phyloP scores from a whole-genome alignment of 35 echinoderm and acorn worm species.

The Apostichopus californicus region DNA sequence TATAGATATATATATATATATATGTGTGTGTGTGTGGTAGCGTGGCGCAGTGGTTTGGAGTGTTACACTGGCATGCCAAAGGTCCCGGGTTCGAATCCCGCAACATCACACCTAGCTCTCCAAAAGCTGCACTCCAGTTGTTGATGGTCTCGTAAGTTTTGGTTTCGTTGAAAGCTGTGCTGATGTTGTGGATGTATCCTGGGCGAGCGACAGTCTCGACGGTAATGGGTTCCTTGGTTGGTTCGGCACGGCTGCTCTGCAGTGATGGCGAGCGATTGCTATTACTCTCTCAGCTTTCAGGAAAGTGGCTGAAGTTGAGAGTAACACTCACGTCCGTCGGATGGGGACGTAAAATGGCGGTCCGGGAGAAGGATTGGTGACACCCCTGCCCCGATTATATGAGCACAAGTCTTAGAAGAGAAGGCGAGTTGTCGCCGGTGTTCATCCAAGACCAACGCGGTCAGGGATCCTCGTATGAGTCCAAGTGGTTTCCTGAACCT shows the following conservation, averaged over 20 bases:
- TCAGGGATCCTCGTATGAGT: background rate
- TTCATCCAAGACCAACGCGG: too few relatives aligned
- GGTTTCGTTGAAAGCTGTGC: conserved; percentile 4
- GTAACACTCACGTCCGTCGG: conserved; percentile 2
- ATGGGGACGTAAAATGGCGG: too few relatives aligned
- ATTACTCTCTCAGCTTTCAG: conserved; percentile 3
- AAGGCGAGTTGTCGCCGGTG: too few relatives aligned
- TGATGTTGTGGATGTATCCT: conserved; percentile 4
- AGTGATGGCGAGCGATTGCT: background rate
- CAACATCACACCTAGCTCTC: background rate
- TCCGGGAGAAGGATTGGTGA: background rate
- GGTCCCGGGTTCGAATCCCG: background rate
- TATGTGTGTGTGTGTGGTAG: too few relatives aligned
- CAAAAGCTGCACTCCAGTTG: conserved; percentile 4
- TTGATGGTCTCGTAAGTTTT: conserved; percentile 6
- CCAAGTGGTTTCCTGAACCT: conserved; percentile 7
- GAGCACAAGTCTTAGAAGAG: too few relatives aligned
- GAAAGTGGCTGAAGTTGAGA: conserved; percentile 17
- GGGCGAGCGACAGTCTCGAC: background rate
- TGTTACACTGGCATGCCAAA: too few relatives aligned
- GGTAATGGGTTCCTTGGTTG: conserved; percentile 10
- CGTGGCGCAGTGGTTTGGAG: too few relatives aligned
- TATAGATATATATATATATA: too few relatives aligned
- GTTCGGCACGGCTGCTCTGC: conserved; percentile 1
- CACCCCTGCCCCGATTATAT: too few relatives aligned